Conservation (phyloP, 2,113 vertebrate genomes). For the Cyprinodon brontotheroides region DNA sequence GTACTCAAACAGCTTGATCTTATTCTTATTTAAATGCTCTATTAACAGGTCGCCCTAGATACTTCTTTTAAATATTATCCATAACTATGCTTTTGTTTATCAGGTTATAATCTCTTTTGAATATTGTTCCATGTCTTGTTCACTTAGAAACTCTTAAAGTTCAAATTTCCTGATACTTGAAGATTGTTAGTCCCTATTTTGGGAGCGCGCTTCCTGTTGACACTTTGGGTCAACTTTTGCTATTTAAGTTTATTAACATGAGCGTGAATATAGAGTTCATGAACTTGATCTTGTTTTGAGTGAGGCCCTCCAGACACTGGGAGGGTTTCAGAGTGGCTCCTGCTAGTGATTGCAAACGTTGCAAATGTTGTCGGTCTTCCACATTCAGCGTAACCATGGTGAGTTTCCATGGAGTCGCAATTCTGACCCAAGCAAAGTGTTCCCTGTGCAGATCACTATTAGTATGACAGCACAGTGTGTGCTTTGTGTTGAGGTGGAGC, state of each 20-base stretch:
- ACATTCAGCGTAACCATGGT: slow-evolving; percentile 54
- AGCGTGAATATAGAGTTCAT: not conserved
- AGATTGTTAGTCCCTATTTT: not conserved
- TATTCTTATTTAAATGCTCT: not conserved
- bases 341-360: slow-evolving; percentile 1
- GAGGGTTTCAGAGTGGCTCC: slow-evolving; percentile 3
- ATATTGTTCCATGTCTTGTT: not conserved
- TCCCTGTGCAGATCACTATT: slow-evolving; percentile 46
- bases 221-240: not conserved
- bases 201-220: not conserved
- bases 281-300: not conserved
- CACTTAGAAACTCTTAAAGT: not conserved
- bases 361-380: slow-evolving; percentile 23
- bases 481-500: slow-evolving; percentile 63
- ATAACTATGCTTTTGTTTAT: not conserved
- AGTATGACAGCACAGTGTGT: slow-evolving; percentile 60
- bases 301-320: slow-evolving; percentile 18
- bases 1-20: slow-evolving; percentile 55
- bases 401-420: slow-evolving; percentile 63
- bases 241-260: not conserved
- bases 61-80: not conserved
- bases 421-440: slow-evolving; percentile 40
- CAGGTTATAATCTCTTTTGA: not conserved
- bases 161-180: not conserved
- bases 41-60: not conserved